phyloP scores from a whole-genome alignment of 1,140 invertebrate genomes.

The Meloidogyne hapla region DNA sequence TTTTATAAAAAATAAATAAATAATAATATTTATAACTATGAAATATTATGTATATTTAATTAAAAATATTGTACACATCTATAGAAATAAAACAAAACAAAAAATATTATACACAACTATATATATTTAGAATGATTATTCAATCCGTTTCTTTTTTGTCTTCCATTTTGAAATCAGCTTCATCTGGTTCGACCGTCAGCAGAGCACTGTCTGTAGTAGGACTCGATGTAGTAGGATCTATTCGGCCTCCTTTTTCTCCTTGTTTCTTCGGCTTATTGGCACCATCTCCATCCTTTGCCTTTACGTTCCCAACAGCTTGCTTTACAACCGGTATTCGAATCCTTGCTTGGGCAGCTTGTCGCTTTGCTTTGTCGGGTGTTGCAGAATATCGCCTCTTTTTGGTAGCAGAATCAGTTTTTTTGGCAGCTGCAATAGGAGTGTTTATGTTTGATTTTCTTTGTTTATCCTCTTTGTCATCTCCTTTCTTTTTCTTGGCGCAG shows the following conservation, averaged over 20 bases:
- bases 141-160: background rate
- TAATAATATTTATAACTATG: no score
- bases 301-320: background rate
- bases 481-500: background rate
- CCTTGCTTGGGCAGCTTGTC: background rate
- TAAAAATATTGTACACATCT: no score
- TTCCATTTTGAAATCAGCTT: background rate
- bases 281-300: background rate
- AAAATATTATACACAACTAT: background rate
- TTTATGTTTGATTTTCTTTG: background rate
- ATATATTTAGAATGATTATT: background rate
- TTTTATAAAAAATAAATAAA: no score
- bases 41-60: no score
- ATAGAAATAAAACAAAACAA: no score
- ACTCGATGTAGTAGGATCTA: constrained; percentile 2
- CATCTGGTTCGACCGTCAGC: background rate
- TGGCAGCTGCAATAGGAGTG: background rate
- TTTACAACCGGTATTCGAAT: constrained; percentile 1
- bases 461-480: background rate
- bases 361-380: background rate
- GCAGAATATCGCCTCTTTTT: background rate
- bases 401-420: background rate
- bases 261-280: background rate
- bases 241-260: background rate
- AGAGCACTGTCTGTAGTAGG: constrained; percentile 2